Conservation (phyloP, 2,797 vertebrate genomes). For the Ptychadena robeensis region DNA sequence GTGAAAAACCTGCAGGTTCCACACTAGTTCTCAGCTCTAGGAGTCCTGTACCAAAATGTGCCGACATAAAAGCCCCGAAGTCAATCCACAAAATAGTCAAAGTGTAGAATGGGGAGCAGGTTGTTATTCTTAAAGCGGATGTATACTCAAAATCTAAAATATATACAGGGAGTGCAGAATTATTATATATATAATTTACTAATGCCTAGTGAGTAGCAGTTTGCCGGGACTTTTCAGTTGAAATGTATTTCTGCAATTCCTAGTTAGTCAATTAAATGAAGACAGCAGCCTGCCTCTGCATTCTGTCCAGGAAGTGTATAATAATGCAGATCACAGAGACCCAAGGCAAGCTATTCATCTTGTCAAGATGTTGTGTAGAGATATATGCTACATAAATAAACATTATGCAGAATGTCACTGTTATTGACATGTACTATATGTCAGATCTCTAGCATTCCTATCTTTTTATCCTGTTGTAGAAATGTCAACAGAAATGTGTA, state of each 20-base stretch:
- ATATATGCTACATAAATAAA: neutral
- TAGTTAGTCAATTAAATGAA: neutral
- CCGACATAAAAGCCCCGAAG: too few species aligned
- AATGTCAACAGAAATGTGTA: neutral
- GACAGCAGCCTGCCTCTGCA: neutral
- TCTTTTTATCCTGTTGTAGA: neutral
- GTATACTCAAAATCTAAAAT: too few species aligned
- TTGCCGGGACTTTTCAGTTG: neutral
- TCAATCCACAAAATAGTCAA: too few species aligned
- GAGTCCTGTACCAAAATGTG: too few species aligned
- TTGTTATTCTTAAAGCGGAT: too few species aligned
- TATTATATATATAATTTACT: too few species aligned
- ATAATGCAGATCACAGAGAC: neutral
- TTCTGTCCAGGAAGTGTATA: neutral
- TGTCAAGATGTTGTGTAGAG: neutral
- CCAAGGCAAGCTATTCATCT: neutral
- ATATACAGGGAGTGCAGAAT: too few species aligned
- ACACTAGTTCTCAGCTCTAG: too few species aligned
- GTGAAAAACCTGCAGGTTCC: too few species aligned
- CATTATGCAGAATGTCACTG: neutral
- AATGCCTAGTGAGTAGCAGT: neutral
- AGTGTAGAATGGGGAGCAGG: too few species aligned
- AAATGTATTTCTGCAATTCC: neutral
- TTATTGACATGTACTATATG: neutral
- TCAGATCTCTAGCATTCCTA: neutral